Base-by-base conservation (phyloP, 2,888 invertebrate species). In the Eledona agricola region DNA sequence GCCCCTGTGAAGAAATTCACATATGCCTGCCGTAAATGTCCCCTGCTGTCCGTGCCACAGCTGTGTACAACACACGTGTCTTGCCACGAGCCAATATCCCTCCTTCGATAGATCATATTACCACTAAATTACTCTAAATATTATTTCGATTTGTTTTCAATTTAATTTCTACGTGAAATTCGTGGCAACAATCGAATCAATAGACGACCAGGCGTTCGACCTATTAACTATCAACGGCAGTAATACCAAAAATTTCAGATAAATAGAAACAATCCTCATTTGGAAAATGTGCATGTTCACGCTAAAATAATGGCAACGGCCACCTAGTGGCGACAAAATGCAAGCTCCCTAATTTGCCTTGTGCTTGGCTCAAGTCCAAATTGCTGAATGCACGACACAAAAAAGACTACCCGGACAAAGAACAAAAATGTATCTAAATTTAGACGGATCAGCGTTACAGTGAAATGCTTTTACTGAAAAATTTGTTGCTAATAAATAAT, bases 41-140 rank as follows among this genome's bases (percentile, higher is more conserved):
- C 69, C 73, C 72, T 65, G 64, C 69, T 63, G 72, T 69, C 65
- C 72, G 69, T 71, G 70, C 57, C 65, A 69, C 73, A 74, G 72
- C 74, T 74, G 74, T 67, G 65, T 63, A 49, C 63, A 58, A 61
- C 68, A 70, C 73, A 74, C 71, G 71, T 74, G 73, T 69, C 65
- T 49, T 59, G 65, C 62, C 70, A 70, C 69, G 69, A 66, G 71
- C 67, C 64, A 46, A 35, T 29, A 40, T 31, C 51, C 51, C 51
- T 40, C 22, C 29, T 45, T 16, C 40, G 35, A 43, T 50, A 32
- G 25, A 57, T 53, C 50, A 43, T 31, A 35, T 57, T 53, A 55
- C 53, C 19, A 50, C 19, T 35, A 50, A 57, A 53, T 56, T 50
- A 47, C 31, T 47, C 16, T 13, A 19, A 35, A 35, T 15, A 19